Evolutionary conservation across 2,113 vertebrate species (phyloP), one percentile per base, ranked within the genome.

Genomic region (Cichladusa arquata): DNA sequence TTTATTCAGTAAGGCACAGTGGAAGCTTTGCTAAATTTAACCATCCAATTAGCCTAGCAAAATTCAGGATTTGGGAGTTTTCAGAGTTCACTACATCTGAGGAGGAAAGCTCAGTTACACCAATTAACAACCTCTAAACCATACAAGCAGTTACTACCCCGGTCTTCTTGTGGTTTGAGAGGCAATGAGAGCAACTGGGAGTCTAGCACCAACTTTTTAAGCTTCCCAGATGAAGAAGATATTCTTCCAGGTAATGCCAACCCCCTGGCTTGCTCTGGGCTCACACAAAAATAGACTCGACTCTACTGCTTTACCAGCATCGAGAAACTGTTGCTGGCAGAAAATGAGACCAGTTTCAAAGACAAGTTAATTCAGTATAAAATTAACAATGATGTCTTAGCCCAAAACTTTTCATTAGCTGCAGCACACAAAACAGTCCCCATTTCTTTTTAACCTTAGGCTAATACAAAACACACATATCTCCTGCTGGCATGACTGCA

Each of bases 1-100:
- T 91, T 77, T 80, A 78, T 88, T 95, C 85, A 77, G 62, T 36
- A 50, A 72, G 78, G 45, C 81, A 89, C 48, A 88, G 58, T 28
- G 3, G 17, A 81, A 48, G 38, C 22, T 89, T 61, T 81, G 51
- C 86, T 94, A 94, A 96, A 94, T 94, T 76, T 95, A 95, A 90
- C 86, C 64, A 95, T 34, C 62, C 85, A 97, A 96, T 94, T 96
- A 96, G 84, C 85, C 69, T 53, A 79, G 64, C 45, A 94, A 87
- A 71, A 70, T 38, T 44, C 66, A 83, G 20, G 62, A 86, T 86
- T 84, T 78, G n/a, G 67, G 58, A 91, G 67, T 86, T 96, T 92
- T 88, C 50, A 70, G 78, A 91, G 79, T 87, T 96, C 50, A 62
- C 72, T 90, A 45, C 81, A 91, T 95, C 62, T 0, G 0, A 95